Evolutionary conservation across 2,113 vertebrate species (phyloP), one percentile per base, ranked within the genome.

Genomic region (Zosterops borbonicus): DNA sequence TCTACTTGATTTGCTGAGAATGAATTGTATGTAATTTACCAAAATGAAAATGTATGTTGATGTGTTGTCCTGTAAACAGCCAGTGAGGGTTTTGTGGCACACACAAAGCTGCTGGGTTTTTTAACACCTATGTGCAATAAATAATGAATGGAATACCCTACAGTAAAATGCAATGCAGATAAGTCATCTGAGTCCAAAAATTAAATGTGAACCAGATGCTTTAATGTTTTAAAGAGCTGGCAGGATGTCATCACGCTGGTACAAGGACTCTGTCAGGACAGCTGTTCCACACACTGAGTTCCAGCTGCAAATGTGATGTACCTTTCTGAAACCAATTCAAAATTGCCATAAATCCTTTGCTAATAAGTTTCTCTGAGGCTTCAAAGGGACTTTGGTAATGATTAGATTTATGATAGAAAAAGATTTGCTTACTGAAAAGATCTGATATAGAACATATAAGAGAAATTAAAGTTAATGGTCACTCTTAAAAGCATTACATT

Each of bases 161-260:
- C 31, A 20, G 29, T 58, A 91, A 94, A 92, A 78, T 35, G 23
- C 65, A 94, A 83, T 79, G 47, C 49, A 80, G 74, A 46, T 22
- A 89, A 95, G 83, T 93, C 91, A 96, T 55, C 73, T 73, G 63
- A 94, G 78, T 87, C 87, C 62, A 90, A 63, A 90, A 87, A 94
- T 90, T 96, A 93, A 96, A 95, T 95, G 89, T 63, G 89, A 97
- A 97, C 78, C 93, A 97, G 95, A 86, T 94, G 89, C 56, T 89
- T 96, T 96, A 80, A 63, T 42, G 50, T 94, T 96, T 95, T 76
- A 86, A 93, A 96, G 79, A 77, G 63, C 69, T 95, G 70, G 59
- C 79, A 90, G 79, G 52, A 83, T 96, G 78, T 59, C 71, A 94
- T 70, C 41, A 24, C 5, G 13, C 20, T 63, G 49, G 94, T 64